Evolutionary conservation across 2,888 invertebrate species (phyloP).

Genomic region (Metacarcinus magister): DNA sequence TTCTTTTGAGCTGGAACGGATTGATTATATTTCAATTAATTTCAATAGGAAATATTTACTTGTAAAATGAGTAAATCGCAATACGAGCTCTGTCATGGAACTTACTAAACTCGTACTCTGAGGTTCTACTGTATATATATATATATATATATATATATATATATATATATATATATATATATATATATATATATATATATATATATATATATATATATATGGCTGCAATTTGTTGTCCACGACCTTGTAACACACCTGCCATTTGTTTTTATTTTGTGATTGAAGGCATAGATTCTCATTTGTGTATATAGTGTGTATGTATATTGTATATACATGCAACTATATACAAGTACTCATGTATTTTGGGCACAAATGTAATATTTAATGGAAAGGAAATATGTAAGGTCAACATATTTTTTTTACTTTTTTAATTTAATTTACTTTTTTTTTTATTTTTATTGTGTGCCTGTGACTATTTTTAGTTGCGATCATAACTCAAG

Average conservation of each 20-base stretch:
- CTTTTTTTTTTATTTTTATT: constrained; percentile 68
- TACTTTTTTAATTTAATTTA: constrained; percentile 56
- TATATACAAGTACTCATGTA: constrained; percentile 77
- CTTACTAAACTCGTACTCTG: too few species aligned
- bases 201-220: background rate
- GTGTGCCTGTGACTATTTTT: constrained; percentile 76
- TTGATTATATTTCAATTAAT: too few species aligned
- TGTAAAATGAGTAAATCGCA: too few species aligned
- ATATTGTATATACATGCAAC: constrained; percentile 75
- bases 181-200: too few species aligned
- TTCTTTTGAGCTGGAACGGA: too few species aligned
- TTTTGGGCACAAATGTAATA: constrained; percentile 79
- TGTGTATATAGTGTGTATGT: constrained; percentile 79
- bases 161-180: too few species aligned
- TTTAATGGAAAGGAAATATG: constrained; percentile 76
- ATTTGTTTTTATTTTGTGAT: constrained; percentile 72
- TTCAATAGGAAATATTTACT: too few species aligned
- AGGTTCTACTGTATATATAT: too few species aligned
- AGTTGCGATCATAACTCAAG: constrained; percentile 66
- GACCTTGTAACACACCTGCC: constrained; percentile 66
- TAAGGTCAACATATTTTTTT: constrained; percentile 76
- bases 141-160: too few species aligned
- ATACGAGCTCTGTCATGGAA: too few species aligned
- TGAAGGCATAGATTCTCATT: constrained; percentile 77
- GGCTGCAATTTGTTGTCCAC: constrained; percentile 66